Evolutionary conservation across 2,113 vertebrate species (phyloP).

Genomic region (Spea bombifrons): DNA sequence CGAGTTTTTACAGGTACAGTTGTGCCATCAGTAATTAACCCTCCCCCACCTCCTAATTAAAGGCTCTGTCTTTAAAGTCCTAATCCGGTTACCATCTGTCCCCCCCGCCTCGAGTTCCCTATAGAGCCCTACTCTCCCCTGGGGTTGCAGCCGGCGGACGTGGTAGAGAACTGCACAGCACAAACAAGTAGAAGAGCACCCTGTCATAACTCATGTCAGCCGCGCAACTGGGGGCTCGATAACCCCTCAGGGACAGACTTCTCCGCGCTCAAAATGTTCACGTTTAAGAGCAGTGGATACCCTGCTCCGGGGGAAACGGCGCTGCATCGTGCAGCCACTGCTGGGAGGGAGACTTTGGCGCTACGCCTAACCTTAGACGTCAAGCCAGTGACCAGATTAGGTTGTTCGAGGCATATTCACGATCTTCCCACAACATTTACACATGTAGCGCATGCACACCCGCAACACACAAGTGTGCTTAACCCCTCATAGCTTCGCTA

Average conservation of each 20-base stretch:
- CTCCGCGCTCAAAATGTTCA: not conserved
- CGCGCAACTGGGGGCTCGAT: constrained; percentile 28
- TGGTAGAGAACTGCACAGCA: constrained; percentile 20
- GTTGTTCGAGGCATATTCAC: too few relatives aligned
- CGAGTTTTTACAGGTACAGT: constrained; percentile 14
- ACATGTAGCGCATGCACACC: too few relatives aligned
- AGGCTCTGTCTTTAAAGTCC: constrained; percentile 36
- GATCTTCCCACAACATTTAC: too few relatives aligned
- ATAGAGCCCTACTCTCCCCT: constrained; percentile 6
- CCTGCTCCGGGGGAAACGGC: too few relatives aligned
- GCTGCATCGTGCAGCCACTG: too few relatives aligned
- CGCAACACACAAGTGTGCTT: too few relatives aligned
- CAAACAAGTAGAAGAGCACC: constrained; percentile 37
- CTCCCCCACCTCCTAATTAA: constrained; percentile 47
- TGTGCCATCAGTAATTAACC: constrained; percentile 35
- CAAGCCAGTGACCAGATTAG: too few relatives aligned
- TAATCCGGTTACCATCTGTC: constrained; percentile 47
- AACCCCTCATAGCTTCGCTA: too few relatives aligned
- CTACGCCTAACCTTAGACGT: too few relatives aligned
- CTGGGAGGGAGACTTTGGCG: too few relatives aligned
- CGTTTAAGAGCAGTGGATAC: too few relatives aligned
- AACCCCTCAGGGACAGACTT: not conserved
- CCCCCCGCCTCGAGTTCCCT: constrained; percentile 25
- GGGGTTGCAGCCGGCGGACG: constrained; percentile 35
- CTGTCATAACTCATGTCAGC: constrained; percentile 1